Evolutionary conservation across 2,888 invertebrate genomes (phyloP), one percentile per base, ranked within the genome.

Genomic region (Pyrrhosoma nymphula): DNA sequence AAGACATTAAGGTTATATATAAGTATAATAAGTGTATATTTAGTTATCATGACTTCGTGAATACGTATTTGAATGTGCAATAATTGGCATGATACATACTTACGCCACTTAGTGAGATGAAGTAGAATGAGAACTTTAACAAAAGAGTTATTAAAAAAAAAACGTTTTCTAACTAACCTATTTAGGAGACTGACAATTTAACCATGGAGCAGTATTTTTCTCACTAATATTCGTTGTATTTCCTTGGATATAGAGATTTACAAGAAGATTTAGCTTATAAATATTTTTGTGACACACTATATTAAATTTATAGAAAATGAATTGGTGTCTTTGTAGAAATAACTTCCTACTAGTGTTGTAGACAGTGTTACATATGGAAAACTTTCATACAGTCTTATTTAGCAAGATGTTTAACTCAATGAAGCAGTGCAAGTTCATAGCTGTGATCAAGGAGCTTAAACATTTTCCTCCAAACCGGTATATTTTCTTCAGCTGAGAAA

Each of bases 201-300:
- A 63, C 56, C 93, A 47, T 93, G 69, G 69, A 93, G n/a, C 75
- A 39, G 93, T 93, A 93, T 89, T 93, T 91, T 93, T 93, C 93
- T 69, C 75, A 75, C 93, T 47, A 47, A 39, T 69, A 75, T 63
- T 69, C 55, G 47, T 63, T 69, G 55, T 47, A 47, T 63, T 69
- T 69, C 47, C 47, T 69, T n/a, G 47, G 55, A n/a, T 69, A 75
- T 93, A 60, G 20, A n/a, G 93, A 47, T 39, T 93, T 75, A n/a
- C 39, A n/a, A 93, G 39, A 16, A 75, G 23, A 14, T n/a, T 30
- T 56, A 89, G 56, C 69, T n/a, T 93, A 39, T 63, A 93, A 39
- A 69, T 69, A 39, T 63, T 93, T 69, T 93, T 69, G 39, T 69
- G 47, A 93, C 18, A 18, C 8, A 12, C 14, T 69, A 26, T 12